Base-by-base conservation (phyloP, 2,888 invertebrate genomes). In the Agonopterix arenella region DNA sequence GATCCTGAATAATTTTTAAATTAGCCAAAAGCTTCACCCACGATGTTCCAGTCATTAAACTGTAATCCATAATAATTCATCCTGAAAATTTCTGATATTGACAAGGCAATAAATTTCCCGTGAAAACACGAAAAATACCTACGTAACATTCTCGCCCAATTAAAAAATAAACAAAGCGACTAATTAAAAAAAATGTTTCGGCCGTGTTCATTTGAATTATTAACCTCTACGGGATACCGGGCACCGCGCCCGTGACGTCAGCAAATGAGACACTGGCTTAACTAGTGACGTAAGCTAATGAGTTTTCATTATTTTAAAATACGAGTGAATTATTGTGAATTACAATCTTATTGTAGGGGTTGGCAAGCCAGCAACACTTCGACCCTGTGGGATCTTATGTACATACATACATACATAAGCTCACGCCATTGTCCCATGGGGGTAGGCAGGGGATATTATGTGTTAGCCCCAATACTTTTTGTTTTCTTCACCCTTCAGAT, bases 91-190 rank as follows among this genome's bases (percentile, higher is more conserved):
- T 52, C 49, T 56, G 56, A 46, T 52, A 51, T 52, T 54, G 59
- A 54, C 58, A 47, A 36, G 48, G 45, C 53, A 52, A 59, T 59
- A 59, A 56, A 59, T 59, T 52, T 46, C 36, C 38, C 11, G 47
- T 50, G 52, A 56, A 54, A 45, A 48, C 51, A 46, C 50, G 50
- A 50, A 50, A 52, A 56, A 54, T 47, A 50, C 51, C 50, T 52
- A 50, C 54, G 53, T 48, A 49, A 36, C 50, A 46, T 46, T 44
- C 45, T 46, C 40, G 48, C 46, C 61, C 58, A 66, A 66, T 66
- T 63, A 64, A 64, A 63, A 66, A 53, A 58, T 60, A 58, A 59
- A 64, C 62, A 58, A 51, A 54, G 52, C 52, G 49, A 52, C 53
- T 57, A 60, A 59, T 60, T 58, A 59, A 62, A 62, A 62, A 49